Evolutionary conservation across 2,888 invertebrate genomes (phyloP).

Genomic region (Callyntrura guangdongensis): DNA sequence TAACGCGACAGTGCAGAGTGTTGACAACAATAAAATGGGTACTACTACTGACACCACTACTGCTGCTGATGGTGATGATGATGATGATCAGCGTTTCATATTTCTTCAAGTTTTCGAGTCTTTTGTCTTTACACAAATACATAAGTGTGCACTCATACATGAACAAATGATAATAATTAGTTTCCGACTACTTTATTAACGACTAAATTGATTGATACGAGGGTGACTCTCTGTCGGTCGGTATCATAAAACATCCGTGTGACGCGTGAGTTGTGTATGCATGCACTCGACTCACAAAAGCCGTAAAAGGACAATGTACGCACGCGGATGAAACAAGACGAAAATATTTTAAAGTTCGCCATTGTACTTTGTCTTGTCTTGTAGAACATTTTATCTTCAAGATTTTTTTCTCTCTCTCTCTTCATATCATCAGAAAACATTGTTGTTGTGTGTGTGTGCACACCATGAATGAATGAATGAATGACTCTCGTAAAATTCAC

Average conservation of each 20-base stretch:
- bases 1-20: neutral
- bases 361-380: no score
- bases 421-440: neutral
- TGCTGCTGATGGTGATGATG: neutral
- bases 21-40: slow-evolving; percentile 42
- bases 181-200: slow-evolving; percentile 58
- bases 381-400: no score
- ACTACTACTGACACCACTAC: neutral
- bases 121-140: slow-evolving; percentile 29
- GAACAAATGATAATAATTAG: slow-evolving; percentile 52
- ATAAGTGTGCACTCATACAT: neutral
- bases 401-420: neutral
- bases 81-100: slow-evolving; percentile 42
- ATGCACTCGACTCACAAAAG: neutral
- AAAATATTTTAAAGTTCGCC: neutral
- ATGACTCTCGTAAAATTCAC: neutral
- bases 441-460: no score
- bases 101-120: neutral
- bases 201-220: slow-evolving; percentile 56
- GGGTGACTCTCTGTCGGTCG: neutral
- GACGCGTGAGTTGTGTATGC: no score
- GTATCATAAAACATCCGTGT: slow-evolving; percentile 6
- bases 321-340: neutral
- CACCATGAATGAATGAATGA: neutral
- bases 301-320: neutral